Base-by-base conservation (phyloP, 2,797 vertebrate species). In the Xenopus petersii region DNA sequence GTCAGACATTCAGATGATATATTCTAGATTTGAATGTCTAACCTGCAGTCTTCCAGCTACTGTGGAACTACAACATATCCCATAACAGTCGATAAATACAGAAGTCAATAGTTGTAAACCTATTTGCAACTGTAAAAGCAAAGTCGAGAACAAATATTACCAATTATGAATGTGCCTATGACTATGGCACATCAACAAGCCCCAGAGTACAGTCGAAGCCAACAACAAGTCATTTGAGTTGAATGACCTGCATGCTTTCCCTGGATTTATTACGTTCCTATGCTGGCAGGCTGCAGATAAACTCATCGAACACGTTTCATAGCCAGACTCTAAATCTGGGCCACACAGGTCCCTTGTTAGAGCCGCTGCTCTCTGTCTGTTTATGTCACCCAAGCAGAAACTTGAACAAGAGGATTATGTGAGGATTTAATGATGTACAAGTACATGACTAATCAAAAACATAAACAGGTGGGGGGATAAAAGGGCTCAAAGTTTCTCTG, bases 391-490 rank as follows among this genome's bases (percentile, higher is more conserved):
- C 58, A 56, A 56, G 54, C 54, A 56, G 54, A 56, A 56, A 56
- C 54, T 17, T 12, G 15, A 73, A 30, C 64, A 66, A 47, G 54
- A 17, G 55, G 65, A 74, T 68, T 68, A 68, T 68, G 11, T 11
- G 24, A 68, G 26, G 46, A 68, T 24, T 49, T 48, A 55, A 26
- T 67, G 51, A 67, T 55, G 66, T 67, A 48, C 24, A 36, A 67
- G 42, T 67, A 51, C 51, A 33, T 11, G 56, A 67, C 24, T 62
- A 67, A 68, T 68, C 65, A 24, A 47, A 36, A 67, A 55, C 15
- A 55, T 16, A n/a, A 21, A 51, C 5, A 42, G 9, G 24, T 16
- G 10, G 42, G 33, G 10, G 21, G 10, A n/a, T n/a, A n/a, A 10
- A 17, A 2, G 12, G 16, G 54, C 3, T 56, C 0, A 56, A 2